Conservation (phyloP, 2,888 invertebrate genomes). For the Rotaria macrura region DNA sequence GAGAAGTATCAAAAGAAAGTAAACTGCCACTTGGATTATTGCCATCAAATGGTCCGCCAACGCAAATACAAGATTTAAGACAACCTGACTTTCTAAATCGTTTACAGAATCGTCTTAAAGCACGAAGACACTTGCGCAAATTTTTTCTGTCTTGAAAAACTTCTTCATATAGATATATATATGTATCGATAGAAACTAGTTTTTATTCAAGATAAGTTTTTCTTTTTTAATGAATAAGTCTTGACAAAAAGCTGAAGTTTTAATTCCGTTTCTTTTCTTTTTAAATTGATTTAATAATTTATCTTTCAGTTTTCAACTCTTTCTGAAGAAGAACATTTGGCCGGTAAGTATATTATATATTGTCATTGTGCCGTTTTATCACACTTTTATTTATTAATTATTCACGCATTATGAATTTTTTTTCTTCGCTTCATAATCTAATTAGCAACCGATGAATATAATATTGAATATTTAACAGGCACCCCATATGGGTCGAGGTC, state of each 20-base stretch:
- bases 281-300: neutral
- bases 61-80: neutral
- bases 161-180: no score
- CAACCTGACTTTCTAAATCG: neutral
- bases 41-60: neutral
- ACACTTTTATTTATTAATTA: neutral
- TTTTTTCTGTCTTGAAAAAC: neutral
- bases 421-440: no score
- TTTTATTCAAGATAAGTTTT: no score
- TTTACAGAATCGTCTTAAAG: constrained; percentile 11
- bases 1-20: neutral
- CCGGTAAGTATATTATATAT: neutral
- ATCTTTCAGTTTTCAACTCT: neutral
- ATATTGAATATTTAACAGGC: neutral
- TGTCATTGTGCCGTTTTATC: neutral
- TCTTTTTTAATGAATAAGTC: no score
- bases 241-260: no score
- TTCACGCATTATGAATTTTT: neutral
- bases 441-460: neutral
- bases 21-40: no score
- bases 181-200: no score
- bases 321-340: neutral
- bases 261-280: no score
- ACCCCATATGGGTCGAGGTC: neutral
- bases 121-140: neutral